Conservation (phyloP, 2,797 vertebrate genomes). For the Babyrousa celebensis region DNA sequence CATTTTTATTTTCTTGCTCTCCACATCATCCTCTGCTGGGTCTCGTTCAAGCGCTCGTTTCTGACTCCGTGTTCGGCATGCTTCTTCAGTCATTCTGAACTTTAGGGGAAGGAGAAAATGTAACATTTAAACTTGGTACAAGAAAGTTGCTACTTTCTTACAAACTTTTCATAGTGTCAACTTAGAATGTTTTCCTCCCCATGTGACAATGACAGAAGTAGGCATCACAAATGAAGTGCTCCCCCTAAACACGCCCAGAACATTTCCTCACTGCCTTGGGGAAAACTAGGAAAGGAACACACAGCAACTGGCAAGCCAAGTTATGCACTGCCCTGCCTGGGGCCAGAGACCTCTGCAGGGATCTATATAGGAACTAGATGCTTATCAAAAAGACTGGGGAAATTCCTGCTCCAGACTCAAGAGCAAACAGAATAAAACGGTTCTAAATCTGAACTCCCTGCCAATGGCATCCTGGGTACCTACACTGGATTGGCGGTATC, state of each 20-base stretch:
- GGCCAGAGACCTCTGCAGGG: not conserved
- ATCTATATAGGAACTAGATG: not conserved
- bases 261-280: not conserved
- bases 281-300: not conserved
- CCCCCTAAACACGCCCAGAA: not conserved
- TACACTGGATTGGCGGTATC: not conserved
- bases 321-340: not conserved
- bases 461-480: not conserved
- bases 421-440: constrained; percentile 53
- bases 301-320: not conserved
- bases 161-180: not conserved
- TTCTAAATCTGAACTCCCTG: constrained; percentile 34
- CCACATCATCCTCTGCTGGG: constrained; percentile 91
- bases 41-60: constrained; percentile 97
- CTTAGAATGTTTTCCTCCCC: not conserved
- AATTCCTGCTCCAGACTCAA: constrained; percentile 56
- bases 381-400: constrained; percentile 53
- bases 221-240: not conserved
- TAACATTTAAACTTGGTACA: constrained; percentile 18
- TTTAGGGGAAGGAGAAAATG: constrained; percentile 55
- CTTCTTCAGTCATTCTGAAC: constrained; percentile 96
- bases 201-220: not conserved
- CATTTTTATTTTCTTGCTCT: constrained; percentile 96
- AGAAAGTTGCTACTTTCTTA: not conserved
- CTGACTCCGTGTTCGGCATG: constrained; percentile 97